Conservation (phyloP, 2,888 invertebrate species). For the Ferdinandea cuprea region DNA sequence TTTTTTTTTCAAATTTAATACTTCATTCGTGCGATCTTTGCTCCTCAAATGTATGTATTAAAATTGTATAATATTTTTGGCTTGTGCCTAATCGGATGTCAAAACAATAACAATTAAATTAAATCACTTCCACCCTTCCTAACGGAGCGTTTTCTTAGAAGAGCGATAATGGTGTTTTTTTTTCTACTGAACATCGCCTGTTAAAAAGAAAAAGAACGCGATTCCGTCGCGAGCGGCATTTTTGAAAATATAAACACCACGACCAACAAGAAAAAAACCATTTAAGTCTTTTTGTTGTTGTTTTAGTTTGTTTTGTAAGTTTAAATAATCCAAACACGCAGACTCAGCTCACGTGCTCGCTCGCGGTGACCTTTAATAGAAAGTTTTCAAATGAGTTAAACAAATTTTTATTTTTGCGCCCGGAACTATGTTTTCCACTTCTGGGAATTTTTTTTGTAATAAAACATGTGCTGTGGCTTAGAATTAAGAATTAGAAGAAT, state of each 20-base stretch:
- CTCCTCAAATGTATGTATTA: not conserved
- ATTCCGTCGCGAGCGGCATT: not conserved
- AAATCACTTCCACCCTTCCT: conserved; percentile 24
- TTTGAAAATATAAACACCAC: conserved; percentile 3
- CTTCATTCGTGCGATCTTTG: not conserved
- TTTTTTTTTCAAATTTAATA: too few species aligned
- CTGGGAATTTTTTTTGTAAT: not conserved
- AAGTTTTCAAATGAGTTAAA: conserved; percentile 4
- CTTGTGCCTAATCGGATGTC: conserved; percentile 15
- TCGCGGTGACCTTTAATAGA: conserved; percentile 30
- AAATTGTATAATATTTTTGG: not conserved
- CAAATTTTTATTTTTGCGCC: not conserved
- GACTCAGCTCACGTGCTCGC: conserved; percentile 47
- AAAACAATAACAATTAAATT: conserved; percentile 28
- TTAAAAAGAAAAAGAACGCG: not conserved
- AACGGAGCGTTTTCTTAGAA: conserved; percentile 22
- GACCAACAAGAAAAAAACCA: conserved; percentile 4
- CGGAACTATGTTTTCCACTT: conserved; percentile 24
- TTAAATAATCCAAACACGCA: conserved; percentile 46
- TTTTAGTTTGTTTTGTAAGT: conserved; percentile 27
- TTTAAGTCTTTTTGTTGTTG: conserved; percentile 8
- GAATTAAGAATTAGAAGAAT: not conserved
- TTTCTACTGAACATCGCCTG: not conserved
- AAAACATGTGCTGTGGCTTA: not conserved
- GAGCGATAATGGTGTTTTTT: conserved; percentile 19